Conservation (phyloP, 23 tunicate species). For the Trididemnum miniatum region DNA sequence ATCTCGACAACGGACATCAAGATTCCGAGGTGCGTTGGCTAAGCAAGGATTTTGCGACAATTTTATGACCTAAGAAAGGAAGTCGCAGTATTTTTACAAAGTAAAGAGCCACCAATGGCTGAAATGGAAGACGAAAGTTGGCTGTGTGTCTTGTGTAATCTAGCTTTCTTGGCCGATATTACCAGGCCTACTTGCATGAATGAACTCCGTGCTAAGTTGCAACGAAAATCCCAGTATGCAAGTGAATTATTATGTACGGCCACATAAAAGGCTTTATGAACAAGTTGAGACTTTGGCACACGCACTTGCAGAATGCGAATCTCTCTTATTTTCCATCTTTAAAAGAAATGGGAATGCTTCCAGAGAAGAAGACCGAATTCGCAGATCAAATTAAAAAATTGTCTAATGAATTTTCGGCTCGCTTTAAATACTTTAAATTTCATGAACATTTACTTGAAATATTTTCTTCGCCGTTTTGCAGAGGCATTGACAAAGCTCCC, state of each 20-base stretch:
- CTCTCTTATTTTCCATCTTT: slow-evolving; percentile 15
- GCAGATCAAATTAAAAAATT: slow-evolving; percentile 35
- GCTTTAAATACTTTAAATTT: slow-evolving; percentile 40
- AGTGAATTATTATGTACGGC: slow-evolving; percentile 25
- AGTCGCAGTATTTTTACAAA: too few species aligned
- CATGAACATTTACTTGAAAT: slow-evolving; percentile 47
- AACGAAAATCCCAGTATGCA: too few species aligned
- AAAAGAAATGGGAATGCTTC: slow-evolving; percentile 4
- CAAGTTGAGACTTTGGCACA: too few species aligned
- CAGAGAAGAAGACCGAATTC: slow-evolving; percentile 31
- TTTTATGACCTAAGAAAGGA: too few species aligned
- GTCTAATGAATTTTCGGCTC: slow-evolving; percentile 34
- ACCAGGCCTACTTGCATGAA: slow-evolving; percentile 25
- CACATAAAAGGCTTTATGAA: too few species aligned
- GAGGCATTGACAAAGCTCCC: slow-evolving; percentile 44
- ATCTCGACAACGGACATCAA: too few species aligned
- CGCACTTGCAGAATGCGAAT: slow-evolving; percentile 18
- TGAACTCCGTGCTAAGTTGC: slow-evolving; percentile 21
- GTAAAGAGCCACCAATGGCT: too few species aligned
- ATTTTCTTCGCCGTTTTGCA: too few species aligned
- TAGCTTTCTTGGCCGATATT: slow-evolving; percentile 34
- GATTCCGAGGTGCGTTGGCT: too few species aligned
- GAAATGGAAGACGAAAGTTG: too few species aligned
- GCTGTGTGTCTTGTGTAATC: slow-evolving; percentile 28
- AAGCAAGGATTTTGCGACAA: too few species aligned